These are phyloP conservation scores for Meriones unguiculatus DNA, from an alignment of 2,113 vertebrate genomes.

Conservation along the genomic window DNA sequence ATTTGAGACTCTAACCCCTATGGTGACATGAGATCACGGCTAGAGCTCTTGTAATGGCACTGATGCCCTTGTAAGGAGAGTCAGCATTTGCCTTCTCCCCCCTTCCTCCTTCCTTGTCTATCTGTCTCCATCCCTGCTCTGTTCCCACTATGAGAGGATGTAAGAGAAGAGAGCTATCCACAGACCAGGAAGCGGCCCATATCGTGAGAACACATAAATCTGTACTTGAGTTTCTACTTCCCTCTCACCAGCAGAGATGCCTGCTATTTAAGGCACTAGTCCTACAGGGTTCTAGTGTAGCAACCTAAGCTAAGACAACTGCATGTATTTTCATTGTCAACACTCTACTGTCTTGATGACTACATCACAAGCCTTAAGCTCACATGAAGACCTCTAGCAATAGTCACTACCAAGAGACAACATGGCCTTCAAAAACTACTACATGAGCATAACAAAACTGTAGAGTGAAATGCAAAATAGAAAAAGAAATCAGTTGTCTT, in stretches of 20 bases:
- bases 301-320: background rate
- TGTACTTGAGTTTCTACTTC: background rate
- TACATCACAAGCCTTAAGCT: background rate
- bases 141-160: background rate
- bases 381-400: background rate
- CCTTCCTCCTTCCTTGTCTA: too few relatives aligned
- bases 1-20: background rate
- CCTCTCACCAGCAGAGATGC: background rate
- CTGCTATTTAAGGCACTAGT: background rate
- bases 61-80: background rate
- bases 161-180: background rate
- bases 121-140: background rate
- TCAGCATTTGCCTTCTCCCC: background rate
- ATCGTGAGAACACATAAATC: background rate
- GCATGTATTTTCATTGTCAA: background rate
- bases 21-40: background rate
- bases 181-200: background rate
- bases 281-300: background rate
- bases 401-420: too few relatives aligned
- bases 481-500: too few relatives aligned
- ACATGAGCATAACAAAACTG: background rate
- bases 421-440: background rate
- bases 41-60: background rate
- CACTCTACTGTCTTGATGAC: background rate
- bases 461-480: background rate